Conservation (phyloP, 2,888 invertebrate genomes). For the Polyommatus icarus region DNA sequence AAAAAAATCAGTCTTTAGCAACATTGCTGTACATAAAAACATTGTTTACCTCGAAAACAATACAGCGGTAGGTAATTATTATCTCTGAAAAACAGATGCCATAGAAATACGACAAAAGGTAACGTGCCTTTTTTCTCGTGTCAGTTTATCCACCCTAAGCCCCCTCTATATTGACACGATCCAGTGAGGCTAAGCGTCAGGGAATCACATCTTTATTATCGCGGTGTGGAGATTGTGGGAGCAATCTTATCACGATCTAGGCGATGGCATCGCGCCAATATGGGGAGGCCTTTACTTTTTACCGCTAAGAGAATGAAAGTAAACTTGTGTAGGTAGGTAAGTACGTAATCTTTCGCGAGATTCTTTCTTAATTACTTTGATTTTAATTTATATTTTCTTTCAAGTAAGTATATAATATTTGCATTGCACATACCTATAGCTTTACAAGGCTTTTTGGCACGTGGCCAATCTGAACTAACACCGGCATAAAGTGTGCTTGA, state of each 20-base stretch:
- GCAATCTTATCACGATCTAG: neutral
- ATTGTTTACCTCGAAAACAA: neutral
- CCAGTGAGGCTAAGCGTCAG: slow-evolving; percentile 7
- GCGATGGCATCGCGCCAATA: neutral
- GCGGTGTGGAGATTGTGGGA: slow-evolving; percentile 7
- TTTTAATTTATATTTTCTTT: too few species aligned
- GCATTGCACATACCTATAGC: too few species aligned
- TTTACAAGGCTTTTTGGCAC: too few species aligned
- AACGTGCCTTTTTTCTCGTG: neutral
- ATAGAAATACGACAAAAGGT: neutral
- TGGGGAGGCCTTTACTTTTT: slow-evolving; percentile 17
- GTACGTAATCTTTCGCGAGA: neutral
- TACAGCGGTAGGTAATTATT: neutral
- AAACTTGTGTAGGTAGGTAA: too few species aligned
- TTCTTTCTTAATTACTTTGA: neutral
- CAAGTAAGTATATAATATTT: too few species aligned
- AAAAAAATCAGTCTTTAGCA: neutral
- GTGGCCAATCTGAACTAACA: too few species aligned
- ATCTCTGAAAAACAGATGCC: neutral
- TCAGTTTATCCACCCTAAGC: neutral
- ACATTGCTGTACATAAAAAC: neutral
- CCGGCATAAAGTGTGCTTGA: too few species aligned
- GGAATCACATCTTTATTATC: slow-evolving; percentile 6
- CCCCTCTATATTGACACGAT: neutral
- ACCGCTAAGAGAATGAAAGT: neutral